Percentiles rank a stretch among this genome's conserved stretches.
These are phyloP conservation scores for Phenganax subtilis DNA, from an alignment of 92 coral and sea anemone species.

Conservation along the genomic window DNA sequence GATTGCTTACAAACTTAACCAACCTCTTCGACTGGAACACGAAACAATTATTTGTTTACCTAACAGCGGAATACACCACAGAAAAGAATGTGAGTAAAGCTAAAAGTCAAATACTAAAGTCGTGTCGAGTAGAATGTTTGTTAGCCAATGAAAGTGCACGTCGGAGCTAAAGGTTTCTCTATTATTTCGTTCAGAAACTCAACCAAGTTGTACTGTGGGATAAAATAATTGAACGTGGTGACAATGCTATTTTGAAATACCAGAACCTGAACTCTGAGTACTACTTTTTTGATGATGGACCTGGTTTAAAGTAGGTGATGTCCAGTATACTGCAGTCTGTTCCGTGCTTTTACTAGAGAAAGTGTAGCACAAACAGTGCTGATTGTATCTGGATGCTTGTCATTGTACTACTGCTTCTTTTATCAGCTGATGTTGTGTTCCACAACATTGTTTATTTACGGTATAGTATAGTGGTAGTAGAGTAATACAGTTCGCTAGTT, in stretches of 20 bases:
- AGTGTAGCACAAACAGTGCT: no score
- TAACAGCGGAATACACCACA: slow-evolving; percentile 86
- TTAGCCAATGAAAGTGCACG: no score
- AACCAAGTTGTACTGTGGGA: slow-evolving; percentile 98
- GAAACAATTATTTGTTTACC: slow-evolving; percentile 79
- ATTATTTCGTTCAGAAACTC: slow-evolving; percentile 56
- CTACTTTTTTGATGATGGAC: slow-evolving; percentile 97
- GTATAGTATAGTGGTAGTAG: no score
- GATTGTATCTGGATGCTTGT: no score
- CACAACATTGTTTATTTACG: no score
- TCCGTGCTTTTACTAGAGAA: no score
- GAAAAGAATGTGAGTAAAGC: slow-evolving; percentile 61
- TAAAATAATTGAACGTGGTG: slow-evolving; percentile 83
- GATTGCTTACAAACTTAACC: slow-evolving; percentile 55
- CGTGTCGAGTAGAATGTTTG: neutral
- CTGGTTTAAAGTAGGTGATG: slow-evolving; percentile 73
- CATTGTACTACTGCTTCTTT: no score
- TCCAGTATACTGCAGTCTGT: no score
- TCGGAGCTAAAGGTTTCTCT: neutral
- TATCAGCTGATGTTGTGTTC: no score
- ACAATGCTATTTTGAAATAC: slow-evolving; percentile 64
- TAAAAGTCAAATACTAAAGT: neutral
- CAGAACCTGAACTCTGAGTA: slow-evolving; percentile 85
- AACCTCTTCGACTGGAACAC: slow-evolving; percentile 92
- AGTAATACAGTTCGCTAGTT: no score